Base-by-base conservation (phyloP, 1,140 invertebrate genomes). In the Diabrotica virgifera region DNA sequence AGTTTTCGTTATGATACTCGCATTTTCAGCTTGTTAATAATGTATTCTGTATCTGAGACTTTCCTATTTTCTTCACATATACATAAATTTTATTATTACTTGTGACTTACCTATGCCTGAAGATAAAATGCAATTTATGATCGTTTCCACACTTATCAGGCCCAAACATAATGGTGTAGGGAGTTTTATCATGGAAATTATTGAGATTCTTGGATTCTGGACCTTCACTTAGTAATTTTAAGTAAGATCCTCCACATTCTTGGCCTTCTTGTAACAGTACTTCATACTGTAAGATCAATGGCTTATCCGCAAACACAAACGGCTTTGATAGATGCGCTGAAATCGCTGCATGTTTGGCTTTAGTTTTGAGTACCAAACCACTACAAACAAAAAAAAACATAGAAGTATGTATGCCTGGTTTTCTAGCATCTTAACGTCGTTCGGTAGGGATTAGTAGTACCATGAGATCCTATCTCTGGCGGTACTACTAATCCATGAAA, bases 111-210 rank as follows among this genome's bases (percentile, higher is more conserved):
- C 90, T 91, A 79, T 98, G 95, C 55, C 92, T 87, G 82, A 99
- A 96, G 78, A 99, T 99, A 79, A 99, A 99, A 80, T 99, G 97
- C 58, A 98, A 82, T 86, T 98, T 98, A 72, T 92, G 87, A 80
- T 97, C 94, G 75, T 90, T 94, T 62, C 97, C 97, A 83, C 97
- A 99, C 80, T 99, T 99, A 82, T 99, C 97, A 8, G 97, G 97
- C 2, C 97, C 97, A 84, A 99, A 99, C 97, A 99, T 99, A 73
- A 99, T 95, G 3, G 94, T 94, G 80, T 98, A 99, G 0, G 95
- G 92, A 8, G 96, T 96, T 82, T 97, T 96, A 81, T 99, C 96
- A 78, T 95, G 87, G 79, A 99, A 97, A 67, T 89, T 83, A 62
- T 86, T 89, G 35, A 98, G 83, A 79, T 96, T 88, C 13, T 86